Evolutionary conservation across 1,140 invertebrate genomes (phyloP).

Genomic region (Nautilus pompilius): DNA sequence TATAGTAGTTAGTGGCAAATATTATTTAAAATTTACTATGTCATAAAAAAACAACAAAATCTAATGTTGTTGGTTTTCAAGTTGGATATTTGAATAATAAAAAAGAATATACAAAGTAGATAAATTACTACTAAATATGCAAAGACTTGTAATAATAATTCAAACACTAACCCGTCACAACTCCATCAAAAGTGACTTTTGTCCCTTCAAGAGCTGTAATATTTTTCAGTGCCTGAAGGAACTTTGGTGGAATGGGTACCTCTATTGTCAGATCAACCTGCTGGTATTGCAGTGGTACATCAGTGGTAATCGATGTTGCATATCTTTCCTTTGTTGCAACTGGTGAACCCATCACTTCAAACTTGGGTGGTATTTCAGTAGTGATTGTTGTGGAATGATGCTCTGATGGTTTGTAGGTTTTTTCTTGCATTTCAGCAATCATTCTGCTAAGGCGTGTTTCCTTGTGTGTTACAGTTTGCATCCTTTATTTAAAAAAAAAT

Average conservation of each 20-base stretch:
- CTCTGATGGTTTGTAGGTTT: constrained; percentile 29
- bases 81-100: no score
- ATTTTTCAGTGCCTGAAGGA: constrained; percentile 68
- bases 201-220: constrained; percentile 50
- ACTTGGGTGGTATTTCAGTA: constrained; percentile 31
- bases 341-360: constrained; percentile 16
- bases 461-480: constrained; percentile 37
- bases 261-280: constrained; percentile 49
- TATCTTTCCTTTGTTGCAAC: constrained; percentile 24
- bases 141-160: neutral
- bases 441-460: constrained; percentile 38
- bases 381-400: constrained; percentile 36
- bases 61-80: no score
- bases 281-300: constrained; percentile 43
- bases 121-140: no score
- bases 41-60: no score
- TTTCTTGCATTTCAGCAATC: constrained; percentile 22
- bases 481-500: constrained; percentile 19
- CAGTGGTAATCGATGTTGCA: constrained; percentile 40
- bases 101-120: no score
- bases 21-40: no score
- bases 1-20: no score
- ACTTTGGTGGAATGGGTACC: constrained; percentile 72
- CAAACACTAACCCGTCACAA: constrained; percentile 68
- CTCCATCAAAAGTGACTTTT: constrained; percentile 92